Evolutionary conservation across 92 coral and sea anemone genomes (phyloP), one percentile per base, ranked within the genome.

Genomic region (Hydrozoanthus gracilis): DNA sequence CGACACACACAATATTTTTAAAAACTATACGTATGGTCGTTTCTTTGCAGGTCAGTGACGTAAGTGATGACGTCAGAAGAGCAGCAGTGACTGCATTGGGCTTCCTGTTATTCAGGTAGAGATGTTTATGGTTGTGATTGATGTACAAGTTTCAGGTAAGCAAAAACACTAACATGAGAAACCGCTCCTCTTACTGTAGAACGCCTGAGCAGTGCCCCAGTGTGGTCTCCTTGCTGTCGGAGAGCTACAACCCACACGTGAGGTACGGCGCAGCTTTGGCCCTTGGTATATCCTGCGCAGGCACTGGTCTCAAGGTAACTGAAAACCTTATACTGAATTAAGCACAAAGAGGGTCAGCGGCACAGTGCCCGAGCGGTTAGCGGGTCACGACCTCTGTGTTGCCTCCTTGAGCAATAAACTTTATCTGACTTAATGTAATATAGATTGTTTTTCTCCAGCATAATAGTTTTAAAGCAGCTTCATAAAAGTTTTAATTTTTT

Each of bases 171-270:
- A 7, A 65, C 70, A 10, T 4, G 13, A 67, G 8, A 20, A 20
- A 27, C 39, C 39, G 39, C 11, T 17, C 5, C 54, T 17, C 4
- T 9, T 11, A 6, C 14, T 83, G 39, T 60, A 55, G 99, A 79
- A 95, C 98, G 14, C 99, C 99, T 7, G 99, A 96, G 90, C 99
- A 96, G 86, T 96, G 99, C 50, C 99, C 99, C 17, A 96, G 99
- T 87, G 98, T 96, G 1, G 99, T 96, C 20, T 96, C 98, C 7
- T 71, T 96, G 86, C 72, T 96, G 64, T 96, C 99, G 55, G 99
- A 96, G 88, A 96, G 99, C 83, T 96, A 96, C 73, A 96, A 96
- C 87, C 96, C 99, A 55, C 99, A 96, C 83, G 99, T 96, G 84
- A 89, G 99, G 78, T 96, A 96, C 45, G 99, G 99, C 44, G 99